Evolutionary conservation across 2,888 invertebrate genomes (phyloP).

Genomic region (Exephanes ischioxanthus): DNA sequence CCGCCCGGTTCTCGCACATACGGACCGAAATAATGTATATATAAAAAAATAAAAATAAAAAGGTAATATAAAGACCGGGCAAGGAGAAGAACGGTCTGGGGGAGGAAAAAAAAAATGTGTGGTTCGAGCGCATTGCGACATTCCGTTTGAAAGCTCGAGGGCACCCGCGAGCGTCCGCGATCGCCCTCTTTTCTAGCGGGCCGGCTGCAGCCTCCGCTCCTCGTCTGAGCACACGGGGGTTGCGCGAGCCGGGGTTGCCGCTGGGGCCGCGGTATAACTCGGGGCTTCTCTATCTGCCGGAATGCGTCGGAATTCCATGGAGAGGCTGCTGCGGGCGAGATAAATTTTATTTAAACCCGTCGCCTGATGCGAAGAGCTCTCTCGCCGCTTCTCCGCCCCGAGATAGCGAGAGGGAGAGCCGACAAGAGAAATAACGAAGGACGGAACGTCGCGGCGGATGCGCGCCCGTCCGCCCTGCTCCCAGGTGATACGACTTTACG

Average conservation of each 20-base stretch:
- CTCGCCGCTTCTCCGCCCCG: slow-evolving; percentile 37
- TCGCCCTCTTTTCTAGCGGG: slow-evolving; percentile 10
- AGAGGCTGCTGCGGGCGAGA: slow-evolving; percentile 76
- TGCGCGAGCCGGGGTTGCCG: slow-evolving; percentile 24
- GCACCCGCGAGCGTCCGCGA: slow-evolving; percentile 53
- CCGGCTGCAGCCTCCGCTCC: slow-evolving; percentile 43
- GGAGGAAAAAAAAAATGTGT: slow-evolving; percentile 58
- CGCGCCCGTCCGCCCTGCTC: slow-evolving; percentile 41
- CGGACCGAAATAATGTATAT: background rate
- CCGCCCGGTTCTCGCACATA: background rate
- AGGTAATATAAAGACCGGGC: slow-evolving; percentile 47
- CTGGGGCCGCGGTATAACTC: slow-evolving; percentile 58
- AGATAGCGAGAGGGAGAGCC: slow-evolving; percentile 33
- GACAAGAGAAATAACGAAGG: slow-evolving; percentile 40
- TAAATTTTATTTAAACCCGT: slow-evolving; percentile 80
- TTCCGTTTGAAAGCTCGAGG: slow-evolving; percentile 70
- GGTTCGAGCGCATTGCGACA: slow-evolving; percentile 73
- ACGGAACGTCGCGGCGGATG: slow-evolving; percentile 11
- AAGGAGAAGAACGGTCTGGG: slow-evolving; percentile 60
- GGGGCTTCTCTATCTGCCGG: slow-evolving; percentile 71
- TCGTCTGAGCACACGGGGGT: slow-evolving; percentile 49
- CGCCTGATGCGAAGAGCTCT: slow-evolving; percentile 61
- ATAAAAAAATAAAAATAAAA: background rate
- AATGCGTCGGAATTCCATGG: slow-evolving; percentile 78
- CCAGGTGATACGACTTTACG: slow-evolving; percentile 60